A percentile compares a stretch with the other conserved stretches of the same genome.
phyloP scores from a whole-genome alignment of 2,888 invertebrate genomes.

The Scaptodrosophila latifasciaeformis region DNA sequence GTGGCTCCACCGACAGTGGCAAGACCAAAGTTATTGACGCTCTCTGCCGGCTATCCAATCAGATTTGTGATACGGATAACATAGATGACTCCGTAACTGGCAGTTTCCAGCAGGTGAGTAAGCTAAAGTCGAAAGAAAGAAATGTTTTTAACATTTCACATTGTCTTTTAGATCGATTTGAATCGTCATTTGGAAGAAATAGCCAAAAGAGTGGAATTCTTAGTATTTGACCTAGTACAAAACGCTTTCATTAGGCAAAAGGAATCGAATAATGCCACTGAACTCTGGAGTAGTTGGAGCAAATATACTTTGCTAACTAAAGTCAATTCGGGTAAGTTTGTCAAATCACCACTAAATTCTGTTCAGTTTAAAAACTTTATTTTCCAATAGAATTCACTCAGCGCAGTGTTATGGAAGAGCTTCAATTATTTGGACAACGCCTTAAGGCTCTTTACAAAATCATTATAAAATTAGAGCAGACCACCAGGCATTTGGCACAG shows the following conservation, averaged over 20 bases:
- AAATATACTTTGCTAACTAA: constrained; percentile 56
- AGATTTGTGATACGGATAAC: constrained; percentile 70
- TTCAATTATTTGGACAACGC: constrained; percentile 63
- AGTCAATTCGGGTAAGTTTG: constrained; percentile 51
- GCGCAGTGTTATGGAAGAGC: constrained; percentile 60
- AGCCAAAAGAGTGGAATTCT: constrained; percentile 69
- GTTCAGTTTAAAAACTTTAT: background rate
- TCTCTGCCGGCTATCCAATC: constrained; percentile 71
- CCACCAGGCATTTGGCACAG: constrained; percentile 19
- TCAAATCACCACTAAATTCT: background rate
- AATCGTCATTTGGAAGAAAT: constrained; percentile 82
- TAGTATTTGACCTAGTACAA: constrained; percentile 59
- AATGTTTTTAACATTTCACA: background rate
- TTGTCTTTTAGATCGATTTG: constrained; percentile 68
- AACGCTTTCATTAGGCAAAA: constrained; percentile 33
- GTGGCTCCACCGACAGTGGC: constrained; percentile 73
- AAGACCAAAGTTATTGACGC: constrained; percentile 74
- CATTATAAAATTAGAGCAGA: constrained; percentile 42
- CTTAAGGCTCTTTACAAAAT: constrained; percentile 52
- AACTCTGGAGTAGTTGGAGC: constrained; percentile 64
- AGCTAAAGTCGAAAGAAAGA: background rate
- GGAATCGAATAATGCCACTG: constrained; percentile 20
- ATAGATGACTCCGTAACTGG: constrained; percentile 79
- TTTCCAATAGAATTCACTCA: constrained; percentile 54
- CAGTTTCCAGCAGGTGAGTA: constrained; percentile 92